Conservation (phyloP, 2,888 invertebrate species). For the Chaitophorus viminalis region DNA sequence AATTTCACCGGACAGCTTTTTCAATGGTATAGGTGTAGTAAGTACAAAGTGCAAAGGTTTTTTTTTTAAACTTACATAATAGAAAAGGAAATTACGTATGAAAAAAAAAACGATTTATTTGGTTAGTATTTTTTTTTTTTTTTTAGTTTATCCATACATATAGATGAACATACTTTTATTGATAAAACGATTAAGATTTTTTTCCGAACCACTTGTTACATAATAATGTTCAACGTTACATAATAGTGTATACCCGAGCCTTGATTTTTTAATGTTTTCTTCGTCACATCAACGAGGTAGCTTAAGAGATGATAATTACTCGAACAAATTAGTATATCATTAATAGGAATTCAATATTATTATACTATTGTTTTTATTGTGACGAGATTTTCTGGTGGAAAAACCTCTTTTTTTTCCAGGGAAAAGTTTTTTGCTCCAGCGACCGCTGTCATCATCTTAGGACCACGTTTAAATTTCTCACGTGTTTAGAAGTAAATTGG, state of each 20-base stretch:
- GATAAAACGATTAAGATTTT: conserved; percentile 19
- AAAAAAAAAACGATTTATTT: background rate
- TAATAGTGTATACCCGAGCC: no score
- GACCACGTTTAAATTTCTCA: conserved; percentile 39
- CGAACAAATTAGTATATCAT: background rate
- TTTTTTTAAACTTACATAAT: background rate
- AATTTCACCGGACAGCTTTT: no score
- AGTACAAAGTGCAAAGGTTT: no score
- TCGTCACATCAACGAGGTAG: background rate
- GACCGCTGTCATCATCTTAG: background rate
- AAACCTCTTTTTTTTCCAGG: background rate
- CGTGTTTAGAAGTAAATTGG: conserved; percentile 48
- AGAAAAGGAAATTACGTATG: background rate
- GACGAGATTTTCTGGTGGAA: background rate
- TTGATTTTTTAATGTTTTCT: background rate
- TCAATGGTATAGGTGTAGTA: no score
- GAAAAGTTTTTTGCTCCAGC: conserved; percentile 32
- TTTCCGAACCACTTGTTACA: background rate
- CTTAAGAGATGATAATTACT: background rate
- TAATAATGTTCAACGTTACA: background rate
- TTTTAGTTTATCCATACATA: background rate
- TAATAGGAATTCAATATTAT: background rate
- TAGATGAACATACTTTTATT: background rate
- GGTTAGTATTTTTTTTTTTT: no score
- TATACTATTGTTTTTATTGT: background rate